A percentile compares a stretch with the other conserved stretches of the same genome.
phyloP scores from a whole-genome alignment of 2,113 vertebrate genomes.

The Salvator merianae region DNA sequence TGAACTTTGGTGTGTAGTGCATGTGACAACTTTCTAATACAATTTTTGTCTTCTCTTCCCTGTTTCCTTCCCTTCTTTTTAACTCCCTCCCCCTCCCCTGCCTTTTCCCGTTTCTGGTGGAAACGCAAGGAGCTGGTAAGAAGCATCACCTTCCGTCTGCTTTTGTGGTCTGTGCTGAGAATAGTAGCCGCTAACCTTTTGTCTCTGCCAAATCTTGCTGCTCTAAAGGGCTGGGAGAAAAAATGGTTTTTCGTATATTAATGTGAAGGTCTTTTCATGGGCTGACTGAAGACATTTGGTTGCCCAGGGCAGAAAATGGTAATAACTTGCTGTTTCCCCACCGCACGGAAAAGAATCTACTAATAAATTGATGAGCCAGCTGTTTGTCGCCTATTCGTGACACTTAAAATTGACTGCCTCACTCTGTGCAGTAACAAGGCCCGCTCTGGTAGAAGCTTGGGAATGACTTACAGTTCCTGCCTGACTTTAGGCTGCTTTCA shows the following conservation, averaged over 20 bases:
- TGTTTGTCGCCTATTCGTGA: background rate
- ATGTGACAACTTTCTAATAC: slow-evolving; percentile 87
- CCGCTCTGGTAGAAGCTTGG: background rate
- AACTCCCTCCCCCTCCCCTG: slow-evolving; percentile 58
- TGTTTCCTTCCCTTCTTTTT: slow-evolving; percentile 64
- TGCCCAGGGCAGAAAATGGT: background rate
- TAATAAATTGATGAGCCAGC: background rate
- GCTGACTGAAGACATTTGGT: background rate
- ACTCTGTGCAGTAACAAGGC: too few relatives aligned
- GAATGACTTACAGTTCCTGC: too few relatives aligned
- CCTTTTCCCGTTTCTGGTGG: slow-evolving; percentile 74
- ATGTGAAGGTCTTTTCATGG: background rate
- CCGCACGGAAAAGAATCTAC: background rate
- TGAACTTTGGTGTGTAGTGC: slow-evolving; percentile 79
- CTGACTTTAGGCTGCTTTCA: background rate
- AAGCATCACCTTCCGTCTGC: slow-evolving; percentile 74
- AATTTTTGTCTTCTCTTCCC: slow-evolving; percentile 70
- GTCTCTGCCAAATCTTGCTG: slow-evolving; percentile 43
- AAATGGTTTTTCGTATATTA: background rate
- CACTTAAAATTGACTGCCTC: background rate
- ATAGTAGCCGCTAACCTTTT: slow-evolving; percentile 43
- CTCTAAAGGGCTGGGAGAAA: background rate
- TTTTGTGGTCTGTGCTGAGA: slow-evolving; percentile 54
- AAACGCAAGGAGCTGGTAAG: slow-evolving; percentile 96
- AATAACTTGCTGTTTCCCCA: background rate